Base-by-base conservation (phyloP, 2,797 vertebrate genomes). In the Botia kubotai region DNA sequence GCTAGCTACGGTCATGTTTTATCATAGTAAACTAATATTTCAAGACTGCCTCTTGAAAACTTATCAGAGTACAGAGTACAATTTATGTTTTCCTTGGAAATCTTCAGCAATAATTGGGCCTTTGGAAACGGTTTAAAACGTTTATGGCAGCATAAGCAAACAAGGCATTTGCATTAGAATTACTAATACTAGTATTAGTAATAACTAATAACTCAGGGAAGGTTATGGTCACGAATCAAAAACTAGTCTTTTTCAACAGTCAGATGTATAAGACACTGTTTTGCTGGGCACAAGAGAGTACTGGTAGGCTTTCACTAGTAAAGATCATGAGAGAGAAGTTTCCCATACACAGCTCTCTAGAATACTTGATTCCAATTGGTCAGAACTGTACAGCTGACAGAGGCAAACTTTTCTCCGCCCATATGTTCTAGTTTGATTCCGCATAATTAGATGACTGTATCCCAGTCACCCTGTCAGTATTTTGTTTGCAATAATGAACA, bases 141-240 rank as follows among this genome's bases (percentile, higher is more conserved):
- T 36, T 62, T n/a, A 74, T 79, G 82, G 82, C 77, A 83, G 73
- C 68, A 77, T 8, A 62, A 46, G 65, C 58, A 73, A 48, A 63
- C 39, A 66, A 77, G 43, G 75, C 74, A 57, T 80, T 60, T 77
- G 62, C 46, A 70, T 52, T 29, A 52, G 29, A 36, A 60, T 66
- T 39, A 85, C 53, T 75, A 65, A 63, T 60, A 65, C 23, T 26
- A 26, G 2, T 26, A 26, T 26, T 26, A 26, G 23, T 26, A 26
- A 26, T 66, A 57, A 85, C 53, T 75, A 65, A 63, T 60, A 65
- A 69, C 29, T 74, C 82, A 57, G 80, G 73, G 73, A 70, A 71
- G 52, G 50, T 58, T 73, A 84, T 52, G 60, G 23, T 76, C 11
- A 33, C 8, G 1, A 23, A 21, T 17, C 72, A 66, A 23, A 50